Conservation (phyloP, 2,113 vertebrate species). For the Tringa solitaria region DNA sequence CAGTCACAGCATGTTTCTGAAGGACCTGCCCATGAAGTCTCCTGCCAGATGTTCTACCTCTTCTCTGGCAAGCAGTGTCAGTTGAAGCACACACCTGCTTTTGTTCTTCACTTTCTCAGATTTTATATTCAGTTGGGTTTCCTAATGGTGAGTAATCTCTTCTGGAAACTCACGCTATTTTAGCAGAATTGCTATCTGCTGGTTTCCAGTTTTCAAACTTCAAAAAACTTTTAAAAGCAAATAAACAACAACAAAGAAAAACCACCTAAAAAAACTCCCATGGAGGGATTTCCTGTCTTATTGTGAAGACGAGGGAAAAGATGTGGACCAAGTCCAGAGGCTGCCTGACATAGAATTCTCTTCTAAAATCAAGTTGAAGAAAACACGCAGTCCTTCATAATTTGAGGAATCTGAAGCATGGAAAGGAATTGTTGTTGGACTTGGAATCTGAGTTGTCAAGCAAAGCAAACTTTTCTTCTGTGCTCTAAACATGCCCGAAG, state of each 20-base stretch:
- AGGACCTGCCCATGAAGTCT: not conserved
- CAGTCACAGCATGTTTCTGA: not conserved
- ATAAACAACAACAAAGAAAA: no score
- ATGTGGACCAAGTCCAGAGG: not conserved
- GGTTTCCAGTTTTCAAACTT: not conserved
- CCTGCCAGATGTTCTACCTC: not conserved
- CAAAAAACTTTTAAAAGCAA: not conserved
- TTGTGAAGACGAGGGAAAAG: not conserved
- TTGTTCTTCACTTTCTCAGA: not conserved
- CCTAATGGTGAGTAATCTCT: not conserved
- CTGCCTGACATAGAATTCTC: not conserved
- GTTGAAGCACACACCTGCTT: not conserved
- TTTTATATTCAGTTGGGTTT: conserved; percentile 1
- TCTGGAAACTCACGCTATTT: not conserved
- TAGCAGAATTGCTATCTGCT: not conserved
- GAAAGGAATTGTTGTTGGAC: not conserved
- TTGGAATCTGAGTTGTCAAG: not conserved
- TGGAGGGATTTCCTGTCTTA: not conserved
- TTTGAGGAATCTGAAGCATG: not conserved
- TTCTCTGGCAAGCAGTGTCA: conserved; percentile 8
- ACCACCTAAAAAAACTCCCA: not conserved
- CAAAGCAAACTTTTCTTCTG: not conserved
- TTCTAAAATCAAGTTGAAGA: not conserved
- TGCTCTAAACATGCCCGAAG: not conserved
- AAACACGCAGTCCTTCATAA: not conserved